Percentiles rank a stretch among this genome's conserved stretches.
phyloP scores from a whole-genome alignment of 2,888 invertebrate species.

The Tupiocoris notatus region DNA sequence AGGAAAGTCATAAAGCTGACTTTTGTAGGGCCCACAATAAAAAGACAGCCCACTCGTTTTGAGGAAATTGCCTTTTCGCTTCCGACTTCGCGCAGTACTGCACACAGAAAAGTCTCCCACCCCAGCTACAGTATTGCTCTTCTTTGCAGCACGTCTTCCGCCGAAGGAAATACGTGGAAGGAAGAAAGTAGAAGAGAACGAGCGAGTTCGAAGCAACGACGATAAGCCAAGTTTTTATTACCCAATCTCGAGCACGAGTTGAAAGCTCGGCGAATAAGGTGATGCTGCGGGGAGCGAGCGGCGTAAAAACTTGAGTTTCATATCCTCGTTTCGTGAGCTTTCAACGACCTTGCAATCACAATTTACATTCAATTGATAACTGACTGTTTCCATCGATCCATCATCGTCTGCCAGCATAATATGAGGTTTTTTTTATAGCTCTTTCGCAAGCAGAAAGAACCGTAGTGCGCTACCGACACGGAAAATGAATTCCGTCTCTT shows the following conservation, averaged over 20 bases:
- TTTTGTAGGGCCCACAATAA: constrained; percentile 40
- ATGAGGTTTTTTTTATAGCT: too few species aligned
- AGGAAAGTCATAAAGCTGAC: constrained; percentile 40
- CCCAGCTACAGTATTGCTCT: not conserved
- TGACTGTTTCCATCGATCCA: constrained; percentile 25
- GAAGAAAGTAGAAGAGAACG: not conserved
- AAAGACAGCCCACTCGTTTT: constrained; percentile 37
- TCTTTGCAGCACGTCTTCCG: not conserved
- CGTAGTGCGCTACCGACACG: too few species aligned
- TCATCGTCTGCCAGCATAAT: too few species aligned
- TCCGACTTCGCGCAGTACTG: not conserved
- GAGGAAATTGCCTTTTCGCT: constrained; percentile 31
- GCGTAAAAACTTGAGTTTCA: constrained; percentile 38
- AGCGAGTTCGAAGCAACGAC: constrained; percentile 11
- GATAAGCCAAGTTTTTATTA: constrained; percentile 38
- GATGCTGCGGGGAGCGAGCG: constrained; percentile 56
- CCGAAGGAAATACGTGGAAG: too few species aligned
- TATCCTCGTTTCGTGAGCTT: constrained; percentile 11
- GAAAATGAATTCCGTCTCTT: too few species aligned
- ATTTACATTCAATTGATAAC: constrained; percentile 35
- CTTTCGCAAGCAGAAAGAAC: too few species aligned
- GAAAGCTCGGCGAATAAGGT: constrained; percentile 55
- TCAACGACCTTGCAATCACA: constrained; percentile 20
- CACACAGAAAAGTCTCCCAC: not conserved
- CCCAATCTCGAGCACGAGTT: constrained; percentile 39